Evolutionary conservation across 2,888 invertebrate genomes (phyloP).

Genomic region (Agriopis marginaria): DNA sequence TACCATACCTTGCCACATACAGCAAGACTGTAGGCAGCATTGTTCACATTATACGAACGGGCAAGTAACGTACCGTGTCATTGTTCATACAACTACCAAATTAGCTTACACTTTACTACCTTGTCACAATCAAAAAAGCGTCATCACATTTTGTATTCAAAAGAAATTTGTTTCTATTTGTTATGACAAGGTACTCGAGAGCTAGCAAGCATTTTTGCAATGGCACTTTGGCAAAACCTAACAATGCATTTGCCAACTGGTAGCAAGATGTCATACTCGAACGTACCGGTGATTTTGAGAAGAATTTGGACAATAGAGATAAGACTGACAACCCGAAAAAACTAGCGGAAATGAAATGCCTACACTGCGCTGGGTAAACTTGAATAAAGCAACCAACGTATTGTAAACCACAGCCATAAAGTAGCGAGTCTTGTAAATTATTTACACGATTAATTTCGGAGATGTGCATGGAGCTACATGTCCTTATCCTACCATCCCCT

Average conservation of each 20-base stretch:
- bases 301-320: slow-evolving; percentile 49
- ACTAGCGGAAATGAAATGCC: slow-evolving; percentile 1
- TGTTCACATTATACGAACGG: slow-evolving; percentile 61
- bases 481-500: too few species aligned
- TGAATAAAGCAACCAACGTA: too few species aligned
- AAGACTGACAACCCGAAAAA: slow-evolving; percentile 36
- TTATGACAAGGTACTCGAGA: slow-evolving; percentile 13
- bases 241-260: slow-evolving; percentile 72
- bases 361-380: neutral
- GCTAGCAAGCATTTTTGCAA: slow-evolving; percentile 40
- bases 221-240: slow-evolving; percentile 55
- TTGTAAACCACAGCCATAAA: too few species aligned
- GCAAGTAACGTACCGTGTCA: slow-evolving; percentile 59
- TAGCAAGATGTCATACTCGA: slow-evolving; percentile 46
- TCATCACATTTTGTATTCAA: slow-evolving; percentile 14
- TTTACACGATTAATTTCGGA: too few species aligned
- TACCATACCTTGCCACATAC: slow-evolving; percentile 46
- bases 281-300: slow-evolving; percentile 54
- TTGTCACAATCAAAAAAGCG: slow-evolving; percentile 19
- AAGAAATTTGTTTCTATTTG: neutral
- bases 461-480: too few species aligned
- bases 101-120: slow-evolving; percentile 8
- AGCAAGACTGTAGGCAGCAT: slow-evolving; percentile 61
- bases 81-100: slow-evolving; percentile 49
- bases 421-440: too few species aligned